A percentile compares a stretch with the other conserved stretches of the same genome.
Conservation (phyloP, 2,888 invertebrate genomes). For the Lysandra bellargus region DNA sequence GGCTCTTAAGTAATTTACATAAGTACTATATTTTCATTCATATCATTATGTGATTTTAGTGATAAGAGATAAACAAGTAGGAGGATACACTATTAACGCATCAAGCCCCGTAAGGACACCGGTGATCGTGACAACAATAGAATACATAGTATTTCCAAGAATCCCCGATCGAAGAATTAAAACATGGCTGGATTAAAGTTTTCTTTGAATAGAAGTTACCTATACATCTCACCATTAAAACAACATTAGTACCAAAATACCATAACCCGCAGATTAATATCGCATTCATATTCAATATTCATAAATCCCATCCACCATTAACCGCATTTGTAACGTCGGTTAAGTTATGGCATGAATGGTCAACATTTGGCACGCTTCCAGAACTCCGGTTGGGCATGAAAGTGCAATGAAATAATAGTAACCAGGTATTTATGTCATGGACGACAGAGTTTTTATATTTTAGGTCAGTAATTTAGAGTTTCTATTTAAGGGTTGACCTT, state of each 20-base stretch:
- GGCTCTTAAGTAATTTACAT: too few relatives aligned
- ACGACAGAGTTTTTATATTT: conserved; percentile 40
- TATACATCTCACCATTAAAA: not conserved
- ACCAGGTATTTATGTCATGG: conserved; percentile 62
- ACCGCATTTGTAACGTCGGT: conserved; percentile 7
- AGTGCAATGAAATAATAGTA: conserved; percentile 54
- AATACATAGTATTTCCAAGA: too few relatives aligned
- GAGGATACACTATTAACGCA: too few relatives aligned
- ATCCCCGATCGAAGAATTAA: too few relatives aligned
- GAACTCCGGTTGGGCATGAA: conserved; percentile 46
- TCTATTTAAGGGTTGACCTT: not conserved
- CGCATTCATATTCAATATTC: conserved; percentile 5
- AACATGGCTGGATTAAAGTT: too few relatives aligned
- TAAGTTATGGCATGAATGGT: conserved; percentile 6
- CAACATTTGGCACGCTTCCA: conserved; percentile 59
- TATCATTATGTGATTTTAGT: too few relatives aligned
- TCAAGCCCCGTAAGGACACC: too few relatives aligned
- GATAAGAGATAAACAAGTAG: too few relatives aligned
- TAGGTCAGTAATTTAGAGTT: not conserved
- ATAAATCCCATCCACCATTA: not conserved
- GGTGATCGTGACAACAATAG: too few relatives aligned
- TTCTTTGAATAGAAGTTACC: not conserved
- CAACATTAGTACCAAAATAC: not conserved
- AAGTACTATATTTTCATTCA: too few relatives aligned
- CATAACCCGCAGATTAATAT: not conserved